These are phyloP conservation scores for Rutilus rutilus DNA, from an alignment of 2,113 vertebrate genomes.

Conservation along the genomic window DNA sequence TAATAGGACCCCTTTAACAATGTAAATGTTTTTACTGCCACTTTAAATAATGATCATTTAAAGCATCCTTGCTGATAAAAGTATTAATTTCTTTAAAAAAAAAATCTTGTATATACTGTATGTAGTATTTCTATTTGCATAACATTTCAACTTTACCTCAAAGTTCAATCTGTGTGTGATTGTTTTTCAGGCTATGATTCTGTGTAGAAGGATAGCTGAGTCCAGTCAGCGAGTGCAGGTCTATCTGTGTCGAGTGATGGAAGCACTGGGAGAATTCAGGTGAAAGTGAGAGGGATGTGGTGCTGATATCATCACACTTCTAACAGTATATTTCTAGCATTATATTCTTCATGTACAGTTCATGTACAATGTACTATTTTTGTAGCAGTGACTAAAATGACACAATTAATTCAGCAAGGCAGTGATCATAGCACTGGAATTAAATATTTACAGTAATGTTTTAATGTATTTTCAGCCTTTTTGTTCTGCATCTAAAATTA, in stretches of 20 bases:
- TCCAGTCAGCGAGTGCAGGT: conserved; percentile 86
- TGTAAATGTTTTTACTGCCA: too few species aligned
- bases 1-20: too few species aligned
- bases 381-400: background rate
- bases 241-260: conserved; percentile 86
- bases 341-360: background rate
- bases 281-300: conserved; percentile 60
- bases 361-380: background rate
- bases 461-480: background rate
- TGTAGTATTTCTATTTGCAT: too few species aligned
- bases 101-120: too few species aligned
- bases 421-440: background rate
- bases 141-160: background rate
- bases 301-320: background rate
- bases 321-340: background rate
- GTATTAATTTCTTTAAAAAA: too few species aligned
- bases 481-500: background rate
- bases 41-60: too few species aligned
- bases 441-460: background rate
- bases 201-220: conserved; percentile 86
- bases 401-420: background rate
- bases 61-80: too few species aligned
- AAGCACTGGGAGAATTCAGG: conserved; percentile 88
- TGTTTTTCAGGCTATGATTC: conserved; percentile 83
- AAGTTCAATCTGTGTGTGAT: background rate